These are phyloP conservation scores for Etheostoma nigrum DNA, from an alignment of 2,797 vertebrate species.

Conservation along the genomic window DNA sequence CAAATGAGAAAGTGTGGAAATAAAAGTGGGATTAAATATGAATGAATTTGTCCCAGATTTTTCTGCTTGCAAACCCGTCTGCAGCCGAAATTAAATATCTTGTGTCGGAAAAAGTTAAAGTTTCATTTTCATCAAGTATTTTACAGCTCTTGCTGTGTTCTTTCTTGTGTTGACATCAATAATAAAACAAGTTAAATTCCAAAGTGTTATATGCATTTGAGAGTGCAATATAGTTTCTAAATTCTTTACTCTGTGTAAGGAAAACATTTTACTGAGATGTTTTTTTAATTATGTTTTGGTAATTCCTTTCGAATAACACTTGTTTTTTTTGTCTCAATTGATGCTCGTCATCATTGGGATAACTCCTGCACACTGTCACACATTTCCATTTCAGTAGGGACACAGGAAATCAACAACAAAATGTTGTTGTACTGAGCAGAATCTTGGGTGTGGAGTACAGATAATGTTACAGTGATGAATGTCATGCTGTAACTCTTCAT, in stretches of 20 bases:
- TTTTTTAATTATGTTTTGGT: conserved; percentile 8
- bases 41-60: conserved; percentile 80
- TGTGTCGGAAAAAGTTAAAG: conserved; percentile 33
- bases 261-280: neutral
- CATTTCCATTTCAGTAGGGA: conserved; percentile 37
- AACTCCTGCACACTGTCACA: conserved; percentile 6
- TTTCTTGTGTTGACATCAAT: conserved; percentile 47
- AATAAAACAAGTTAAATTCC: conserved; percentile 31
- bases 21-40: conserved; percentile 82
- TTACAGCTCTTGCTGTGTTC: conserved; percentile 38
- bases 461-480: conserved; percentile 41
- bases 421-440: conserved; percentile 32
- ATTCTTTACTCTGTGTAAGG: neutral
- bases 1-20: conserved; percentile 78
- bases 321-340: neutral
- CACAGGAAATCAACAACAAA: conserved; percentile 36
- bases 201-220: conserved; percentile 25
- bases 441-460: conserved; percentile 37
- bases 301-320: conserved; percentile 1
- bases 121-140: conserved; percentile 58
- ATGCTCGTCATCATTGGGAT: conserved; percentile 7
- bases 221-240: conserved; percentile 13
- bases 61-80: conserved; percentile 43
- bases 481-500: conserved; percentile 42
- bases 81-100: conserved; percentile 57